Percentiles rank a stretch among this genome's conserved stretches.
These are phyloP conservation scores for Hyles vespertilio DNA, from an alignment of 1,140 invertebrate species.

Conservation along the genomic window DNA sequence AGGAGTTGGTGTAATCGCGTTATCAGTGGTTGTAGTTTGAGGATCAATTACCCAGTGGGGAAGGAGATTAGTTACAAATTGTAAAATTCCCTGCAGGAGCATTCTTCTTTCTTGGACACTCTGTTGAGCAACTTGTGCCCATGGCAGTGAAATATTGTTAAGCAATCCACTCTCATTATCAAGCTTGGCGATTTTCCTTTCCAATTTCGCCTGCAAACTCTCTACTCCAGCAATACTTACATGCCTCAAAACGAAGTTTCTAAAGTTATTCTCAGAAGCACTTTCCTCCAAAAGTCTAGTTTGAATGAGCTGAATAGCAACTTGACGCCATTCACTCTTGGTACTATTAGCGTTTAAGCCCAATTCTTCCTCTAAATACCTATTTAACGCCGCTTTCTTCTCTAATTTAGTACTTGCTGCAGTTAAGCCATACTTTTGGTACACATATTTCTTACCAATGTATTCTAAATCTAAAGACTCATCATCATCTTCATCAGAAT, in stretches of 20 bases:
- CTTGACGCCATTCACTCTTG: conserved; percentile 47
- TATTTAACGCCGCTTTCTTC: conserved; percentile 44
- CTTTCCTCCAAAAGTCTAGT: conserved; percentile 41
- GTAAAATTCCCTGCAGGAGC: conserved; percentile 38
- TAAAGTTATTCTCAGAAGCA: conserved; percentile 30
- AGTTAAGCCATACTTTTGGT: conserved; percentile 52
- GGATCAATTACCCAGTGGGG: conserved; percentile 38
- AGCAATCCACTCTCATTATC: conserved; percentile 47
- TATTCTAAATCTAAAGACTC: conserved; percentile 48
- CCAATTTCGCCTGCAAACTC: conserved; percentile 35
- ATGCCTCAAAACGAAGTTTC: conserved; percentile 41
- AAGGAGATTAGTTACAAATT: conserved; percentile 44
- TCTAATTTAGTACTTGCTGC: conserved; percentile 41
- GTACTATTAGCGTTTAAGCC: conserved; percentile 50
- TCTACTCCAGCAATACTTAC: conserved; percentile 44
- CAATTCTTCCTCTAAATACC: conserved; percentile 51
- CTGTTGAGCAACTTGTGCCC: conserved; percentile 31
- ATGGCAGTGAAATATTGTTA: conserved; percentile 39
- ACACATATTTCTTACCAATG: conserved; percentile 56
- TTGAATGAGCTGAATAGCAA: conserved; percentile 48
- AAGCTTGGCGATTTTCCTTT: conserved; percentile 47
- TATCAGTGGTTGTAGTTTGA: conserved; percentile 11
- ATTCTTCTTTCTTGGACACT: conserved; percentile 43
- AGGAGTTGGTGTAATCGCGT: too few species aligned
- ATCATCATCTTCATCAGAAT: conserved; percentile 34